Conservation (phyloP, 1,140 invertebrate genomes). For the Drosophila tani region DNA sequence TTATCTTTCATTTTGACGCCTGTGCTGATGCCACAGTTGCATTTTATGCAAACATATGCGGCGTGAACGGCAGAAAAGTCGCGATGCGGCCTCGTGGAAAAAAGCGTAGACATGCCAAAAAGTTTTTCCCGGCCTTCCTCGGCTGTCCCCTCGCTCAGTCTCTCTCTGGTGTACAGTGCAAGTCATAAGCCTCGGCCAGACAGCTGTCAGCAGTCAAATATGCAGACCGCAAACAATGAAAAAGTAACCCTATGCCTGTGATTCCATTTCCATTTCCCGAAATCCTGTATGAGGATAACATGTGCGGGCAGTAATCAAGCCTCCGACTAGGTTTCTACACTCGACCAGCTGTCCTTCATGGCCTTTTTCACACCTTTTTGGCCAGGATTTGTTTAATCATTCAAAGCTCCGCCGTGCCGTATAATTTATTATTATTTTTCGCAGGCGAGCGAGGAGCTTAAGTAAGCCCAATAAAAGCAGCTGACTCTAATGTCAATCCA, state of each 20-base stretch:
- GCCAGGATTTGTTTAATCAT: conserved; percentile 24
- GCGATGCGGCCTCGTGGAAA: conserved; percentile 32
- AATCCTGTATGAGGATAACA: conserved; percentile 39
- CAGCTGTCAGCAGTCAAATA: conserved; percentile 77
- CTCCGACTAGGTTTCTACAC: not conserved
- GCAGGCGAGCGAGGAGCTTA: conserved; percentile 13
- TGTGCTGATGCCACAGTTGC: conserved; percentile 47
- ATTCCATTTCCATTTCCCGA: conserved; percentile 22
- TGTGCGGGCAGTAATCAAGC: conserved; percentile 29
- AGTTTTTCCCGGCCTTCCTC: conserved; percentile 33
- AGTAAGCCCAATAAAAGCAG: conserved; percentile 66
- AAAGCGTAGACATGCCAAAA: conserved; percentile 46
- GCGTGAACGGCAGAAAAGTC: conserved; percentile 54
- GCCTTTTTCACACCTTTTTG: conserved; percentile 46
- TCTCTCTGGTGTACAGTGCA: conserved; percentile 3
- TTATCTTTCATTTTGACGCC: conserved; percentile 75
- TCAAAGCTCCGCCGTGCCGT: conserved; percentile 36
- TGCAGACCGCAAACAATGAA: conserved; percentile 55
- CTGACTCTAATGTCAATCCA: conserved; percentile 63
- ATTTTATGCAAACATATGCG: conserved; percentile 80
- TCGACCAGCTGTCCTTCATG: conserved; percentile 2
- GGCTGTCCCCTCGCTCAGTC: not conserved
- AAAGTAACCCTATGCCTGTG: conserved; percentile 21
- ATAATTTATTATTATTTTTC: conserved; percentile 74
- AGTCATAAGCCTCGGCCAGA: conserved; percentile 42